Conservation (phyloP, 1,140 invertebrate genomes). For the Aphaenogaster ashmeadi region DNA sequence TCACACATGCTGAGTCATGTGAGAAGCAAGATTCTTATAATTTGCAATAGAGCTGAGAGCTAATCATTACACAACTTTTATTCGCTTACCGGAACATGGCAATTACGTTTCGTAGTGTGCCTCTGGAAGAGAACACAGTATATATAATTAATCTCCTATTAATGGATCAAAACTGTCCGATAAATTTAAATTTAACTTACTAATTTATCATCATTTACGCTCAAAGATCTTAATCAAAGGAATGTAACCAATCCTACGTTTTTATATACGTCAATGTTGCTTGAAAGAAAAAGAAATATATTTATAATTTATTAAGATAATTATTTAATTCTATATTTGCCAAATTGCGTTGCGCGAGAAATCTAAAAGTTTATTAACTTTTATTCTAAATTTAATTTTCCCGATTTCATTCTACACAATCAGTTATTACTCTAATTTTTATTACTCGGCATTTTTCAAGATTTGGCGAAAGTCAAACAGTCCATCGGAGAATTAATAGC, state of each 20-base stretch:
- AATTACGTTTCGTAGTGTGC: background rate
- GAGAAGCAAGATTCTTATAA: slow-evolving; percentile 13
- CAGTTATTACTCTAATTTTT: background rate
- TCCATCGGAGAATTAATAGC: background rate
- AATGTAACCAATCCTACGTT: background rate
- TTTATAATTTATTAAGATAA: background rate
- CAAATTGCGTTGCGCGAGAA: background rate
- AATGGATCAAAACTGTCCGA: background rate
- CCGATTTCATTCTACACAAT: background rate
- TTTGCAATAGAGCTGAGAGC: background rate
- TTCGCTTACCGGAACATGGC: background rate
- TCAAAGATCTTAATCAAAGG: background rate
- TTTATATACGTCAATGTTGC: background rate
- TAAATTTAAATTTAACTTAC: slow-evolving; percentile 35
- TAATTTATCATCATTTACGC: background rate
- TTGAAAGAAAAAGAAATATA: background rate
- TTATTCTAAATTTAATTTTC: slow-evolving; percentile 7
- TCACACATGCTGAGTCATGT: background rate
- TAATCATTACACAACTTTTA: slow-evolving; percentile 25
- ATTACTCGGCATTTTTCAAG: background rate
- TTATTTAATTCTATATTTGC: background rate
- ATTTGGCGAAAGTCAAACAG: slow-evolving; percentile 15
- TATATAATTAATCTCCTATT: slow-evolving; percentile 48
- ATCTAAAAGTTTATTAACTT: background rate
- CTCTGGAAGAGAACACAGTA: background rate